Conservation (phyloP, 2,888 invertebrate species). For the Mythimna ferrago region DNA sequence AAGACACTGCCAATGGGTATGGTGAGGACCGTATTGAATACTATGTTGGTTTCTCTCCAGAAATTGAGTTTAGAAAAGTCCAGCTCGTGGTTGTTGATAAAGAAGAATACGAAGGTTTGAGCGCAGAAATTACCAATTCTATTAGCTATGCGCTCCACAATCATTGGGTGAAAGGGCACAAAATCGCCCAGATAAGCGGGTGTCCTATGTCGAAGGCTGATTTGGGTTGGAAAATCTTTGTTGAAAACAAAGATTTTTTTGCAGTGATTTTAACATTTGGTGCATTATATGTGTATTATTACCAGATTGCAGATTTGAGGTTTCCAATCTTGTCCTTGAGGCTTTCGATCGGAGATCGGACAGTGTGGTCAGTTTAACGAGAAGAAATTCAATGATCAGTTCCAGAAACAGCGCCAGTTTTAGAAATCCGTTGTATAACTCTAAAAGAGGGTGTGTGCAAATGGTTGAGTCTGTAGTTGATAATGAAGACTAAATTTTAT, state of each 20-base stretch:
- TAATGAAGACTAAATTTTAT: too few relatives aligned
- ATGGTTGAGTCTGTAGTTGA: conserved; percentile 71
- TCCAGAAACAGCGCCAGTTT: conserved; percentile 79
- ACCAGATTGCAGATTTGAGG: conserved; percentile 72
- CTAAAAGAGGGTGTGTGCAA: conserved; percentile 80
- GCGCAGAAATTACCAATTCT: conserved; percentile 75
- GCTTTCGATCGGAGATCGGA: conserved; percentile 80
- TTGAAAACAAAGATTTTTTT: conserved; percentile 83
- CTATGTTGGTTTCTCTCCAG: conserved; percentile 76
- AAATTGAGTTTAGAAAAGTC: conserved; percentile 66
- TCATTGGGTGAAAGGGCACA: conserved; percentile 73
- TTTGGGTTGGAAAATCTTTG: conserved; percentile 77
- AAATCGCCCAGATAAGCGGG: conserved; percentile 76
- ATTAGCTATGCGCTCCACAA: conserved; percentile 72
- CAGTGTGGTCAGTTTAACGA: conserved; percentile 83
- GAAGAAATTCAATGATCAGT: conserved; percentile 79
- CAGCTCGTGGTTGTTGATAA: conserved; percentile 83
- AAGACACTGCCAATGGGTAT: conserved; percentile 70
- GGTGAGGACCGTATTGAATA: conserved; percentile 71
- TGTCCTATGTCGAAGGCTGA: conserved; percentile 76
- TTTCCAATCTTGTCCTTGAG: conserved; percentile 72
- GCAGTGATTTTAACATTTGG: conserved; percentile 74
- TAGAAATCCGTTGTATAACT: conserved; percentile 85
- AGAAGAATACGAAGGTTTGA: conserved; percentile 78
- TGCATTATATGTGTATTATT: conserved; percentile 81